Evolutionary conservation across 2,113 vertebrate species (phyloP).

Genomic region (Lamprologus sp.): DNA sequence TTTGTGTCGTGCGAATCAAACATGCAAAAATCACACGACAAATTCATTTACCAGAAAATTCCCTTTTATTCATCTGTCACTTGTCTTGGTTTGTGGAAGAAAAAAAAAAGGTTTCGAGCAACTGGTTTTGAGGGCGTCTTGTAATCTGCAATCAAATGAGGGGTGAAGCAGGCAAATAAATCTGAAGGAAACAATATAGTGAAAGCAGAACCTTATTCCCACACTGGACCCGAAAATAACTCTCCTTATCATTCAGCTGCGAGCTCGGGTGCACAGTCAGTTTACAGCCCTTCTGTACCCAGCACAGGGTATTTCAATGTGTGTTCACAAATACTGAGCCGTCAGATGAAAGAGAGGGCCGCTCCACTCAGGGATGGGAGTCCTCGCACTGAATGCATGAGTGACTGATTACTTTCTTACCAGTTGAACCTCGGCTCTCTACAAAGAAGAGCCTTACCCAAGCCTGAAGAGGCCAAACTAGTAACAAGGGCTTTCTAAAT

Average conservation of each 20-base stretch:
- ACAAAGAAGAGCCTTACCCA: slow-evolving; percentile 3
- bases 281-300: slow-evolving; percentile 16
- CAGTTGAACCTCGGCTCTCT: slow-evolving; percentile 25
- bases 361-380: slow-evolving; percentile 41
- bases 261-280: slow-evolving; percentile 35
- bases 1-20: slow-evolving; percentile 5
- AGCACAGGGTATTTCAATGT: slow-evolving; percentile 40
- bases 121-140: not conserved
- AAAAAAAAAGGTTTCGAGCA: not conserved
- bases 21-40: slow-evolving; percentile 19
- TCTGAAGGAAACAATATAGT: not conserved
- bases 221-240: slow-evolving; percentile 49
- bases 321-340: slow-evolving; percentile 55
- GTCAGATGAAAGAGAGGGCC: slow-evolving; percentile 52
- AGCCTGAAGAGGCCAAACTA: slow-evolving; percentile 25
- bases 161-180: not conserved
- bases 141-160: slow-evolving; percentile 13
- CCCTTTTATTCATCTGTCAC: slow-evolving; percentile 36
- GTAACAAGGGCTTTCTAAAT: slow-evolving; percentile 36
- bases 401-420: slow-evolving; percentile 59
- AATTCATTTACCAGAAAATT: slow-evolving; percentile 26
- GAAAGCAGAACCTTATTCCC: slow-evolving; percentile 26
- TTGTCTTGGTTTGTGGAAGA: not conserved
- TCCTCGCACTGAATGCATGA: slow-evolving; percentile 49
- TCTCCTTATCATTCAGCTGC: slow-evolving; percentile 39